Conservation (phyloP, 2,888 invertebrate species). For the Encarsia formosa region DNA sequence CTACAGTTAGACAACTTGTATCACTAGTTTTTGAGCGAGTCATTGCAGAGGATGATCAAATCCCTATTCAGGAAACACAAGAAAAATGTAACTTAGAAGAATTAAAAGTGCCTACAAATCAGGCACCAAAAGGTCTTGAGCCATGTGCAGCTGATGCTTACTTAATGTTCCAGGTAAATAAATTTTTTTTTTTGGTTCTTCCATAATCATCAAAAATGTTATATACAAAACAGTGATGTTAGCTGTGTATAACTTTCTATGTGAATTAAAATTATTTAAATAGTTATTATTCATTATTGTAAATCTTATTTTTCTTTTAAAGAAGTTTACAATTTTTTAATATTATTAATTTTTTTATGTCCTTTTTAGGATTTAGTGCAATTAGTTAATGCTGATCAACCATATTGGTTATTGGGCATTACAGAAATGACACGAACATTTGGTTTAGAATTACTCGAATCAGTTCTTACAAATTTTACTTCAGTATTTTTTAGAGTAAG, state of each 20-base stretch:
- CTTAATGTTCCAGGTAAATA: slow-evolving; percentile 80
- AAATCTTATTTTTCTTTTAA: slow-evolving; percentile 15
- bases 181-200: neutral
- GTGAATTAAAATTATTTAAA: no score
- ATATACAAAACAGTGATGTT: neutral
- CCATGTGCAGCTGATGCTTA: slow-evolving; percentile 93
- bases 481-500: slow-evolving; percentile 77
- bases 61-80: slow-evolving; percentile 34
- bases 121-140: slow-evolving; percentile 76
- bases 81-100: slow-evolving; percentile 70
- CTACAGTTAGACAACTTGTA: slow-evolving; percentile 92
- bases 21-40: slow-evolving; percentile 88
- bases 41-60: slow-evolving; percentile 66
- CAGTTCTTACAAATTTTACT: slow-evolving; percentile 82
- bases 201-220: neutral
- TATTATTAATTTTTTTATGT: slow-evolving; percentile 17
- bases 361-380: slow-evolving; percentile 82
- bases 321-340: neutral
- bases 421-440: slow-evolving; percentile 97
- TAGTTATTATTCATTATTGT: neutral
- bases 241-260: no score
- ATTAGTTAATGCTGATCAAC: slow-evolving; percentile 92
- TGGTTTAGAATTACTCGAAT: slow-evolving; percentile 91
- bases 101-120: slow-evolving; percentile 69
- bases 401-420: slow-evolving; percentile 92